Evolutionary conservation across 1,140 invertebrate species (phyloP).

Genomic region (Ceratosolen solmsi): DNA sequence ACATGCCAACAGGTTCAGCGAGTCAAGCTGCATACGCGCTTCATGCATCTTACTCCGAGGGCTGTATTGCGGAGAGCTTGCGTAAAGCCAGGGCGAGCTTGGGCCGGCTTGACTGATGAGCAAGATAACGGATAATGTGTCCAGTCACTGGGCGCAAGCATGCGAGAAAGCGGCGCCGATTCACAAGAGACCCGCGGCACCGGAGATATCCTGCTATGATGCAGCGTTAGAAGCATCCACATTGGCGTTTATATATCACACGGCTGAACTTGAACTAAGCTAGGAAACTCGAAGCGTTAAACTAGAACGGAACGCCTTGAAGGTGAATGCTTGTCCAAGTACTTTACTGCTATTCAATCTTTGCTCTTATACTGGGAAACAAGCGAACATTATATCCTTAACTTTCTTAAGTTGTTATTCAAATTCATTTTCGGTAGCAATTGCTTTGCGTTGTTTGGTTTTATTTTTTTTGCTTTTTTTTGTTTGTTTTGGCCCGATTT

Average conservation of each 20-base stretch:
- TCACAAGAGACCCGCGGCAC: not conserved
- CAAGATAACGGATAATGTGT: constrained; percentile 43
- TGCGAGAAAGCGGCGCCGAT: constrained; percentile 19
- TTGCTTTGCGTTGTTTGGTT: too few species aligned
- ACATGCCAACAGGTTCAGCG: constrained; percentile 13
- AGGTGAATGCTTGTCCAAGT: constrained; percentile 5
- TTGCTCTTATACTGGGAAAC: too few species aligned
- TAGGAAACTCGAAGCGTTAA: constrained; percentile 50
- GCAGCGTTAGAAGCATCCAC: not conserved
- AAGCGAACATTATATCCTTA: too few species aligned
- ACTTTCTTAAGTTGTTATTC: not conserved
- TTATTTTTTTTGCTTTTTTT: too few species aligned
- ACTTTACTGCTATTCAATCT: not conserved
- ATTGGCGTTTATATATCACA: constrained; percentile 13
- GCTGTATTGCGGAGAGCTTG: constrained; percentile 4
- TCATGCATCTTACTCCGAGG: not conserved
- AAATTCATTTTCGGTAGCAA: too few species aligned
- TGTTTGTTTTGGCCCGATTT: too few species aligned
- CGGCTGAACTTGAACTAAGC: constrained; percentile 17
- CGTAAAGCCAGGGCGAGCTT: too few species aligned
- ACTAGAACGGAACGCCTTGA: constrained; percentile 2
- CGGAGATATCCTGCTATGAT: not conserved
- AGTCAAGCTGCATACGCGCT: not conserved
- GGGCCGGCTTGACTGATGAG: constrained; percentile 32
- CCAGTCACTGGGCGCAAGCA: constrained; percentile 2